Evolutionary conservation across 2,888 invertebrate species (phyloP), one percentile per base, ranked within the genome.

Genomic region (Ectemnius lituratus): DNA sequence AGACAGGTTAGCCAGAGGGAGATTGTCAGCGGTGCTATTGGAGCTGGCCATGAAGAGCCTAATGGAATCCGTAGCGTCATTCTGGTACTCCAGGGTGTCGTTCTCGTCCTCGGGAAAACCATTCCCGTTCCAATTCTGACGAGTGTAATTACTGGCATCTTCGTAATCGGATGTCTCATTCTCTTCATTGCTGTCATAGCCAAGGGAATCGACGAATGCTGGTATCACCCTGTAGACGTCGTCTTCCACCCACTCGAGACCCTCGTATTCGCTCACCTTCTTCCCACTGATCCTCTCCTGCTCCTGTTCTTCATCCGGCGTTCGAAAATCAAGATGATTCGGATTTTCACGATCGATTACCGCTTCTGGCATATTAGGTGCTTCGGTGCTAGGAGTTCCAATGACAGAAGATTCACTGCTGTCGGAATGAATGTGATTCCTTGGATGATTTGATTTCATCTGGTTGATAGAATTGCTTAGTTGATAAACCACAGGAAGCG

Each of bases 141-240:
- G 63, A 4, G 70, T 65, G 47, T 66, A 57, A 56, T 67, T 68
- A 6, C 52, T 59, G 6, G 60, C n/a, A 27, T 86, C 83, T 8
- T 88, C 86, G 60, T 88, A 84, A 6, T 87, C 86, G 1, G 84
- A 80, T 14, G 83, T 85, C 8, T 72, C 83, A 28, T 81, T 77
- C 23, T 85, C 86, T 4, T 83, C 80, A 14, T 58, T 67, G 28
- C 74, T 80, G 5, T 87, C 88, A 27, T 86, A 84, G 59, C 84
- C 81, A 5, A 88, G 67, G 0, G 83, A 78, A 8, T 88, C 87
- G 59, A 84, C 80, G 4, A 86, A 84, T 16, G 86, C 87, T 2
- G 90, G 90, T 61, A 89, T 85, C 28, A 90, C 90, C 60, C 89
- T 84, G 76, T 90, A 91, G 61, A 90, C 89, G 58, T 90, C 90